Evolutionary conservation across 2,113 vertebrate species (phyloP).

Genomic region (Pteropus alecto): DNA sequence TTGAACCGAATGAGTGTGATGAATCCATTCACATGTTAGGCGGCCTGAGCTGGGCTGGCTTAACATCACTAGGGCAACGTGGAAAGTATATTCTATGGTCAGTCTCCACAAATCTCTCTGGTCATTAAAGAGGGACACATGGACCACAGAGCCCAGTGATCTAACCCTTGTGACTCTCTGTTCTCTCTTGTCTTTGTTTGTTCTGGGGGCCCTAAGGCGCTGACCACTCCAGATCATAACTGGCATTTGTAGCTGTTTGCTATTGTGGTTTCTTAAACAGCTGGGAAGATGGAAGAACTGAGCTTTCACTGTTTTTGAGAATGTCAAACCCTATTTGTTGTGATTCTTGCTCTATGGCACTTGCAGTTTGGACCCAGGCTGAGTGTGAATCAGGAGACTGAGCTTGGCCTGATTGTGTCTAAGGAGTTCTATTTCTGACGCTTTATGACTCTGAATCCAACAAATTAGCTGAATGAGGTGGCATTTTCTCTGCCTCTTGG

Average conservation of each 20-base stretch:
- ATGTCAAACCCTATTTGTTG: not conserved
- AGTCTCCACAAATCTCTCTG: not conserved
- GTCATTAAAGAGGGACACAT: conserved; percentile 16
- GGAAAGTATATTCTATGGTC: not conserved
- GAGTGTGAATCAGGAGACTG: not conserved
- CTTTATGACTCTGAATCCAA: not conserved
- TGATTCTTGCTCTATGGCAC: not conserved
- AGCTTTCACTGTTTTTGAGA: not conserved
- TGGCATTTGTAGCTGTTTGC: conserved; percentile 23
- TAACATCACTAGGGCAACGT: not conserved
- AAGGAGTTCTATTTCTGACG: not conserved
- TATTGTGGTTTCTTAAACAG: conserved; percentile 55
- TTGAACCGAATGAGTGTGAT: not conserved
- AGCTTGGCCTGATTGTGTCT: not conserved
- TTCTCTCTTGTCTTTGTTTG: not conserved
- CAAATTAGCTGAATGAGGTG: not conserved
- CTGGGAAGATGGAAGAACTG: not conserved
- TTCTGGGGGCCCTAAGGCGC: not conserved
- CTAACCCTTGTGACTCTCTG: not conserved
- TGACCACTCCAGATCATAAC: conserved; percentile 10
- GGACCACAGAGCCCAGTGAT: not conserved
- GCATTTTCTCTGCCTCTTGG: not conserved
- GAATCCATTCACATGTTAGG: not conserved
- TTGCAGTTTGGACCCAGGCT: not conserved
- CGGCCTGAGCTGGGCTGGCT: not conserved